phyloP scores from a whole-genome alignment of 1,140 invertebrate species.

The Drosophila mojavensis region DNA sequence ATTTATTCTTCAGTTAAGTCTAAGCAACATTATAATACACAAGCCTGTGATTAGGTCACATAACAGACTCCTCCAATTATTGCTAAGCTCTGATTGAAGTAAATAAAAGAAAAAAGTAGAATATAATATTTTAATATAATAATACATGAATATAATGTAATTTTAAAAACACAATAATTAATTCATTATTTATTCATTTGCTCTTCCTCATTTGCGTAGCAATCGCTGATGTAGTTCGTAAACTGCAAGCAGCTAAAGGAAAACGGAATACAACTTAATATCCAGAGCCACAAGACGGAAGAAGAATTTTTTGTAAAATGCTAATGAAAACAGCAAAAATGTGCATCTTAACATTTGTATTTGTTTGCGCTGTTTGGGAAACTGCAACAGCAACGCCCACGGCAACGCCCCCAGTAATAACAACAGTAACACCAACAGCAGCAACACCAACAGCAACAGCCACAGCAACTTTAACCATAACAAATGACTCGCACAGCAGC shows the following conservation, averaged over 20 bases:
- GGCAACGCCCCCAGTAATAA: constrained; percentile 18
- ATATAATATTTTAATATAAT: no score
- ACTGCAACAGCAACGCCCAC: constrained; percentile 19
- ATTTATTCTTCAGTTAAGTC: no score
- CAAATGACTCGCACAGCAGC: constrained; percentile 61
- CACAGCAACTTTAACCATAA: constrained; percentile 39
- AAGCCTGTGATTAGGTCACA: no score
- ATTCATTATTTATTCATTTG: no score
- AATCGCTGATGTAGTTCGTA: background rate
- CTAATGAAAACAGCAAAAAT: constrained; percentile 60
- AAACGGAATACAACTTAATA: constrained; percentile 24
- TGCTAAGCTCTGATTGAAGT: no score
- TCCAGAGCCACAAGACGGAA: constrained; percentile 4
- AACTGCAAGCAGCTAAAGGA: constrained; percentile 21
- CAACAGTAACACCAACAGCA: constrained; percentile 20
- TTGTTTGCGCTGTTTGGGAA: constrained; percentile 44
- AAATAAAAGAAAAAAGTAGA: no score
- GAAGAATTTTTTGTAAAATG: constrained; percentile 49
- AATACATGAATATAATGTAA: no score
- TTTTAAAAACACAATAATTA: no score
- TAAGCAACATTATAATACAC: no score
- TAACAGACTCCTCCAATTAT: no score
- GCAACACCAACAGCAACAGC: constrained; percentile 23
- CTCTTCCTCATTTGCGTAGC: no score
- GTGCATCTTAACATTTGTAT: constrained; percentile 76